Conservation (phyloP, 1,140 invertebrate genomes). For the Holotrichia oblita region DNA sequence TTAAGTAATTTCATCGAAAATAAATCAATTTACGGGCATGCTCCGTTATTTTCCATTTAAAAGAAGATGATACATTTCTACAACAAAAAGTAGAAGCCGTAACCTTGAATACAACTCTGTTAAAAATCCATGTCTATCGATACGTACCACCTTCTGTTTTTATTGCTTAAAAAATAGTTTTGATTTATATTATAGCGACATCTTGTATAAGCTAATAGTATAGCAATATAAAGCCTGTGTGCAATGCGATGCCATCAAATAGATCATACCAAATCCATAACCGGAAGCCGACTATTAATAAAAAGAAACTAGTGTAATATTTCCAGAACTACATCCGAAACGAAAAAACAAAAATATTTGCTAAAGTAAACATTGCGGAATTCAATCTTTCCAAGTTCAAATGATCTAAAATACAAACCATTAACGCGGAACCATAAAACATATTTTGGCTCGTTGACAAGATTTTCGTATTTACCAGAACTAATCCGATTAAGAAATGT, state of each 20-base stretch:
- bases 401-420: background rate
- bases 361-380: background rate
- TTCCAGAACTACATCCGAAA: background rate
- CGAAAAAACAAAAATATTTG: background rate
- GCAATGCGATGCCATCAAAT: too few relatives aligned
- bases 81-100: too few relatives aligned
- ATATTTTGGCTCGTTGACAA: conserved; percentile 5
- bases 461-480: conserved; percentile 6
- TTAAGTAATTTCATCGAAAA: background rate
- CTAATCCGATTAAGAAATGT: background rate
- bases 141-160: too few relatives aligned
- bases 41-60: background rate
- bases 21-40: background rate
- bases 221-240: too few relatives aligned
- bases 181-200: too few relatives aligned
- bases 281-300: too few relatives aligned
- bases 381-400: background rate
- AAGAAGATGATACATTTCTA: background rate
- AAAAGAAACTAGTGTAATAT: too few relatives aligned
- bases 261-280: too few relatives aligned
- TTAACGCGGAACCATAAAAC: background rate
- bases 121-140: too few relatives aligned
- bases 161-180: too few relatives aligned
- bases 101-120: too few relatives aligned
- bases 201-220: too few relatives aligned